Evolutionary conservation across 2,888 invertebrate species (phyloP), one percentile per base, ranked within the genome.

Genomic region (Tillus elongatus): DNA sequence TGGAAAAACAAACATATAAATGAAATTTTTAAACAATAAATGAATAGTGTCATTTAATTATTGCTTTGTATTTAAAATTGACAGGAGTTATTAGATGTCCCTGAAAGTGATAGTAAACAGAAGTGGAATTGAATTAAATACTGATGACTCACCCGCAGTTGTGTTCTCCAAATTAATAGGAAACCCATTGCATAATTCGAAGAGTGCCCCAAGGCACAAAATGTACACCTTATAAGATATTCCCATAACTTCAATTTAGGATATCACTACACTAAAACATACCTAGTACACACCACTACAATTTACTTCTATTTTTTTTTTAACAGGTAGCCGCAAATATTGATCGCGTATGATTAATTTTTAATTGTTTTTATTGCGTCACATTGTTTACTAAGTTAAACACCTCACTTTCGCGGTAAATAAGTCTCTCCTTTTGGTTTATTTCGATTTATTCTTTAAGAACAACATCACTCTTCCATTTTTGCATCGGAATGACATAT

Each of bases 111-210:
- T 19, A 19, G 24, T 19, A n/a, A 19, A n/a, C 24, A 19, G 24
- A 6, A 19, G 24, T 8, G 24, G 6, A 8, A 19, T 8, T 19
- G 6, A 19, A 19, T 19, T 8, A 19, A n/a, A 19, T 19, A n/a
- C 6, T n/a, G 24, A 24, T 62, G 60, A 63, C 64, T 62, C 63
- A 66, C 66, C 66, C 60, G 57, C 53, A 44, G 52, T 55, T 44
- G 58, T 54, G 51, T 59, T 59, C 51, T 61, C 59, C 47, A 60
- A 53, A 52, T 60, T 57, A 44, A 65, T 57, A 35, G 67, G 66
- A 51, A 62, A 58, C 52, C 64, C 65, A 50, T 59, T 61, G 55
- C 66, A 66, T 55, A 64, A 56, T 49, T 58, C 54, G 41, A 61
- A 50, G 41, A 59, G 51, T 39, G 56, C 48, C 44, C 53, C 57